Conservation (phyloP, 2,113 vertebrate genomes). For the Planiliza haematocheilus region DNA sequence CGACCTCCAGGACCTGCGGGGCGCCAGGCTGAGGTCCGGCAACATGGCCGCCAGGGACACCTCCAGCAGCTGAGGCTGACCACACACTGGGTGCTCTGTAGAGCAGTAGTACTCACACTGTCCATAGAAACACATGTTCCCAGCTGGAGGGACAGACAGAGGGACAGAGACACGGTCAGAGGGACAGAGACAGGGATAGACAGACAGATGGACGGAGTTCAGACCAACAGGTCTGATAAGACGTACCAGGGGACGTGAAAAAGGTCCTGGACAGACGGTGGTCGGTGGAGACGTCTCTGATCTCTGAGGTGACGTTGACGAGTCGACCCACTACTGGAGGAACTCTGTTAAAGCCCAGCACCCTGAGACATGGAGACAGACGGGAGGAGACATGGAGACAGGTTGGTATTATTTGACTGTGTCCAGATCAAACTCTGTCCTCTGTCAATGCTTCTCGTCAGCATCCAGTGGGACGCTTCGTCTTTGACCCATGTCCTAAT, state of each 20-base stretch:
- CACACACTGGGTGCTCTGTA: conserved; percentile 92
- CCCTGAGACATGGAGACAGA: conserved; percentile 62
- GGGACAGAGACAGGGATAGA: too few species aligned
- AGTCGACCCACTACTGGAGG: conserved; percentile 87
- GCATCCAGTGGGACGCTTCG: too few species aligned
- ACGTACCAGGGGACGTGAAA: conserved; percentile 78
- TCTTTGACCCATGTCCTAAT: too few species aligned
- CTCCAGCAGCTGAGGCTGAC: conserved; percentile 91
- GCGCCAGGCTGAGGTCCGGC: conserved; percentile 90
- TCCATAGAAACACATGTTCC: conserved; percentile 95
- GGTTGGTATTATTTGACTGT: too few species aligned
- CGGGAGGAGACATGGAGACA: not conserved
- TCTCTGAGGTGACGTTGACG: conserved; percentile 86
- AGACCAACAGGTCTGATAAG: too few species aligned
- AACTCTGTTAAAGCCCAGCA: conserved; percentile 88
- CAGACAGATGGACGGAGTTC: too few species aligned
- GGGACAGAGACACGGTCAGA: too few species aligned
- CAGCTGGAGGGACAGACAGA: conserved; percentile 57
- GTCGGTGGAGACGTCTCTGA: conserved; percentile 88
- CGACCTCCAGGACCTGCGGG: conserved; percentile 97
- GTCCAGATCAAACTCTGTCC: too few species aligned
- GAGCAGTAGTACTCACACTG: conserved; percentile 98
- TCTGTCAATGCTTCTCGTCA: too few species aligned
- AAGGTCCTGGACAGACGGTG: conserved; percentile 86
- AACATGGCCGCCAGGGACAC: conserved; percentile 94